Percentiles rank a stretch among this genome's conserved stretches.
phyloP scores from a whole-genome alignment of 2,113 vertebrate genomes.

The Diadophis punctatus region DNA sequence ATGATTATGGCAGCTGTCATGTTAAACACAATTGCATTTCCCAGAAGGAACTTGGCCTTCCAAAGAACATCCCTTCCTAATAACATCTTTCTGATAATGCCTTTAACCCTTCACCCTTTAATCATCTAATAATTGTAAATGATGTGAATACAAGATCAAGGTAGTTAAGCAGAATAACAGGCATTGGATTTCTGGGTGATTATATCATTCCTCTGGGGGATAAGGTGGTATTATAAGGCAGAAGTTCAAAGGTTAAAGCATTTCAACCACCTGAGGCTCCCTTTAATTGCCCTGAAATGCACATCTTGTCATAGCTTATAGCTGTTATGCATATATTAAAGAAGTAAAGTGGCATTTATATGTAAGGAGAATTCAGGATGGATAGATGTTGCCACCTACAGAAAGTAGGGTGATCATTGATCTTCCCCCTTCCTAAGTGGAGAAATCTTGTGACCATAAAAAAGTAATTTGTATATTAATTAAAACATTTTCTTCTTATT shows the following conservation, averaged over 20 bases:
- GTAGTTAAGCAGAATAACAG: slow-evolving; percentile 27
- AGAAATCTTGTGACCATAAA: slow-evolving; percentile 40
- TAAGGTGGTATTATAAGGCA: background rate
- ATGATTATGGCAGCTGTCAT: slow-evolving; percentile 5
- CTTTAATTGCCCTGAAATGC: slow-evolving; percentile 50
- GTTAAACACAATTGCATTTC: slow-evolving; percentile 30
- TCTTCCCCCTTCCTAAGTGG: slow-evolving; percentile 11
- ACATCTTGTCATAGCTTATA: slow-evolving; percentile 37
- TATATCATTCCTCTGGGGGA: slow-evolving; percentile 1
- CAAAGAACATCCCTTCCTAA: slow-evolving; percentile 33
- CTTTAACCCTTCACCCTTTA: slow-evolving; percentile 59
- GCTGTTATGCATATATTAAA: slow-evolving; percentile 1
- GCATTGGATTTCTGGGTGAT: slow-evolving; percentile 21
- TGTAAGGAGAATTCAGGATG: slow-evolving; percentile 30
- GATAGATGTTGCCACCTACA: slow-evolving; percentile 22
- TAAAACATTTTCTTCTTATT: slow-evolving; percentile 39
- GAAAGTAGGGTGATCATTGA: slow-evolving; percentile 28
- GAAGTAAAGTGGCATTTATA: slow-evolving; percentile 49
- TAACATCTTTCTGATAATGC: slow-evolving; percentile 32
- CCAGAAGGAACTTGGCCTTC: background rate
- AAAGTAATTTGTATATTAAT: slow-evolving; percentile 67
- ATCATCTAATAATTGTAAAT: slow-evolving; percentile 67
- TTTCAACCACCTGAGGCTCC: slow-evolving; percentile 38
- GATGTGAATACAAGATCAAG: slow-evolving; percentile 56
- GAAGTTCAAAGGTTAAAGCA: slow-evolving; percentile 40